Base-by-base conservation (phyloP, 2,113 vertebrate species). In the Cynocephalus volans region DNA sequence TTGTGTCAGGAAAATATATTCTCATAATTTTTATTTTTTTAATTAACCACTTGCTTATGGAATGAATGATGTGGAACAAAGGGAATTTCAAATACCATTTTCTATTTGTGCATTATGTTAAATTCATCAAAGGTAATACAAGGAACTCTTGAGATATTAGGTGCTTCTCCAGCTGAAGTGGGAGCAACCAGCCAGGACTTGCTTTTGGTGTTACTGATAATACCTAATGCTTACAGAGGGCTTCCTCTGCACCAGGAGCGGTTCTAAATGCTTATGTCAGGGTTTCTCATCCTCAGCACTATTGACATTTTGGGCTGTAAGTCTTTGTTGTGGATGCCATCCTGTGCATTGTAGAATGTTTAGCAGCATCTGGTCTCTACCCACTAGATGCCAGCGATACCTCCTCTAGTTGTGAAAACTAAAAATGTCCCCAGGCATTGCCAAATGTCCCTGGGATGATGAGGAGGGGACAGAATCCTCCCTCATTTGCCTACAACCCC, bases 1-100 rank as follows among this genome's bases (percentile, higher is more conserved):
- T 77, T 91, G 11, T 93, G 95, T 95, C 50, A 85, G 54, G 75
- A 91, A 91, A 88, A 88, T 93, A 50, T 67, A 93, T 72, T 81
- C 0, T 64, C 45, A 81, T 73, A 76, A 45, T 58, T 41, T 41
- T 41, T 92, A 23, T 65, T 36, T 48, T 73, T 93, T 72, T 15
- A 6, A 65, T 93, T 67, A 88, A 67, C 26, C 45, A 87, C 28
- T 96, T 85, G 76, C 54, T 62, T 94, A 26, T 58, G 75, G 41
- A 85, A 75, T 87, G 85, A 90, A 81, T 93, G n/a, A 56, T 45
- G 8, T 18, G 21, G 72, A 95, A 88, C 45, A 13, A 82, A 18
- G 14, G 14, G 69, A 70, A 69, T 87, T 95, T 56, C 77, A 80
- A 52, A 82, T 86, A 50, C 8, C 2, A 67, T 82, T 93, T 83